A percentile compares a stretch with the other conserved stretches of the same genome.
Evolutionary conservation across 1,140 invertebrate genomes (phyloP).

Genomic region (Drosophila chauvacae): DNA sequence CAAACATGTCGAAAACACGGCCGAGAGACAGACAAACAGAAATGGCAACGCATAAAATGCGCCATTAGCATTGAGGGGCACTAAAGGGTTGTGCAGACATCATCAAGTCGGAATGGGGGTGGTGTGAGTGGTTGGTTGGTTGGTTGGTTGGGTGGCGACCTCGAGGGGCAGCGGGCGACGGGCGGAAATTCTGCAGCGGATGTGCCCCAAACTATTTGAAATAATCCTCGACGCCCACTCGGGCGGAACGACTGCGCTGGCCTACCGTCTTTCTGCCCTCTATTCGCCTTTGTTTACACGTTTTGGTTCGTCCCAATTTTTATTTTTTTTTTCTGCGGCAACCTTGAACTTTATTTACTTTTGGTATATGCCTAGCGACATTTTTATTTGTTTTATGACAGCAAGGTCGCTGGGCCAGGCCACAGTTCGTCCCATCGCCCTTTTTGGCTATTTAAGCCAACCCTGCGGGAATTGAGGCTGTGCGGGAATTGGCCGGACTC

Average conservation of each 20-base stretch:
- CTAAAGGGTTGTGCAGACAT: conserved; percentile 61
- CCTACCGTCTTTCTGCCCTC: conserved; percentile 32
- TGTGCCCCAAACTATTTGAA: conserved; percentile 75
- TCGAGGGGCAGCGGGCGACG: conserved; percentile 29
- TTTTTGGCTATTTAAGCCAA: conserved; percentile 34
- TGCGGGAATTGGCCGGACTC: conserved; percentile 1
- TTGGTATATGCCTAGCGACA: conserved; percentile 70
- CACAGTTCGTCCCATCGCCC: conserved; percentile 1
- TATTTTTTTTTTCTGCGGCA: conserved; percentile 40
- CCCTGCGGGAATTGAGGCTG: conserved; percentile 53
- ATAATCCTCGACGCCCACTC: conserved; percentile 60
- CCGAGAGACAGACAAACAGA: conserved; percentile 64
- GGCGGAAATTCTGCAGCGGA: conserved; percentile 77
- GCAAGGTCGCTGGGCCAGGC: conserved; percentile 44
- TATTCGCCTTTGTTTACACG: conserved; percentile 63
- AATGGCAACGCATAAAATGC: conserved; percentile 73
- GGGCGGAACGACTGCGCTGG: conserved; percentile 45
- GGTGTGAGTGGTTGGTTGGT: conserved; percentile 3
- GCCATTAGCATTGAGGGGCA: conserved; percentile 71
- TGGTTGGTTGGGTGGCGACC: conserved; percentile 17
- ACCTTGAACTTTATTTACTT: conserved; percentile 82
- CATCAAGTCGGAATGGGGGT: conserved; percentile 22
- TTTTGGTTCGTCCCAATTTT: conserved; percentile 23
- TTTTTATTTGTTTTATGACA: conserved; percentile 82
- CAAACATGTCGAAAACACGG: conserved; percentile 67